Percentiles rank a stretch among this genome's conserved stretches.
Evolutionary conservation across 2,797 vertebrate species (phyloP).

Genomic region (Pterois miles): DNA sequence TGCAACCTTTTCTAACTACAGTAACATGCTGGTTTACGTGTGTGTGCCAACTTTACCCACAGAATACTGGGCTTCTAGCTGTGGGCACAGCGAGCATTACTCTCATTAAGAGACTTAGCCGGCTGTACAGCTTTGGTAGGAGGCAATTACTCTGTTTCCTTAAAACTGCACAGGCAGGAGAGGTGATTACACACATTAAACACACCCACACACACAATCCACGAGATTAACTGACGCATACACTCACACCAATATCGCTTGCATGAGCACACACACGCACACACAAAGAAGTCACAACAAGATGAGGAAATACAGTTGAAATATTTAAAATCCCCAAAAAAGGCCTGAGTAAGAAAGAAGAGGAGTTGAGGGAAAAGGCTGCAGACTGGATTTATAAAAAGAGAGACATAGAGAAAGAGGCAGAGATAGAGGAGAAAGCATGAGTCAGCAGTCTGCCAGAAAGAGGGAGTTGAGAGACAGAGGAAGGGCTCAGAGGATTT

Average conservation of each 20-base stretch:
- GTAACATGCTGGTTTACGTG: background rate
- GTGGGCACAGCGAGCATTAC: conserved; percentile 16
- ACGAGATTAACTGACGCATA: conserved; percentile 17
- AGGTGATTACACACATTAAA: conserved; percentile 13
- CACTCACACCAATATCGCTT: conserved; percentile 11
- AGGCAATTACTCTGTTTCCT: conserved; percentile 31
- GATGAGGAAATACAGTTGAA: conserved; percentile 45
- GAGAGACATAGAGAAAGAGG: background rate
- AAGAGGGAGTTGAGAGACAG: conserved; percentile 47
- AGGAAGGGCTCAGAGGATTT: conserved; percentile 53
- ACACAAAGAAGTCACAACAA: conserved; percentile 30
- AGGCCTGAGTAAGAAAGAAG: conserved; percentile 28
- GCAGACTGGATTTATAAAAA: conserved; percentile 18
- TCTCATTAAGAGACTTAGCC: conserved; percentile 40
- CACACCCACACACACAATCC: conserved; percentile 21
- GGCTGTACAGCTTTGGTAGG: conserved; percentile 6
- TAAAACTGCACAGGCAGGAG: conserved; percentile 10
- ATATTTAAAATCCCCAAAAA: conserved; percentile 57
- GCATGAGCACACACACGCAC: background rate
- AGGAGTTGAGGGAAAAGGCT: conserved; percentile 25
- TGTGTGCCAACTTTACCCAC: background rate
- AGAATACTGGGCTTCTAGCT: background rate
- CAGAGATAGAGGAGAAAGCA: conserved; percentile 22
- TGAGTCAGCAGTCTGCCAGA: conserved; percentile 62
- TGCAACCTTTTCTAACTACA: background rate